phyloP scores from a whole-genome alignment of 2,797 vertebrate species.

The Spheniscus humboldti region DNA sequence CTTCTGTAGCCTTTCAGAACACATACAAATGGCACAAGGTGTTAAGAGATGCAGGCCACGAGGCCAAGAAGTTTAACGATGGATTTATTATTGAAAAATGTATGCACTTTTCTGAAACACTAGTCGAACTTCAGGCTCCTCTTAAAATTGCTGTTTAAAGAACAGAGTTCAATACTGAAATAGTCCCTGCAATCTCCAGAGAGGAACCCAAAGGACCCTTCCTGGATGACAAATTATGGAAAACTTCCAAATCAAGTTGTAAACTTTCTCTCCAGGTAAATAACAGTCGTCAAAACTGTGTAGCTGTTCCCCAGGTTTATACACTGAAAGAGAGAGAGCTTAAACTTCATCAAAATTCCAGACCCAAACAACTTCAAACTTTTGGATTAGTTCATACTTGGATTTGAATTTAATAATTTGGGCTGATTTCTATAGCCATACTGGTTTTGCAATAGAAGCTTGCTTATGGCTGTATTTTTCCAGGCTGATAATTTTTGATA shows the following conservation, averaged over 20 bases:
- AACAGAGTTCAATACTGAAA: not conserved
- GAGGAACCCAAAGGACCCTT: not conserved
- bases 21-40: constrained; percentile 40
- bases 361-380: not conserved
- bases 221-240: not conserved
- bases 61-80: constrained; percentile 61
- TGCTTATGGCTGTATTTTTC: not conserved
- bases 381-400: not conserved
- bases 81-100: constrained; percentile 63
- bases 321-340: not conserved
- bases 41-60: constrained; percentile 68
- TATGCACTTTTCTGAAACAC: constrained; percentile 26
- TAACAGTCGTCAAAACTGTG: not conserved
- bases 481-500: constrained; percentile 22
- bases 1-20: not conserved
- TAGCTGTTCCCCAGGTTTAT: not conserved
- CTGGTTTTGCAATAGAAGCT: not conserved
- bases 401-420: not conserved
- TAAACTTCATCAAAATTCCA: not conserved
- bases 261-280: not conserved
- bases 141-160: not conserved
- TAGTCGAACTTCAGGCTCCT: not conserved
- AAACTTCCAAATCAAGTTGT: not conserved
- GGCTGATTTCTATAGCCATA: not conserved
- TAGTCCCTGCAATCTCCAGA: not conserved